Base-by-base conservation (phyloP, 2,797 vertebrate genomes). In the Todus mexicanus region DNA sequence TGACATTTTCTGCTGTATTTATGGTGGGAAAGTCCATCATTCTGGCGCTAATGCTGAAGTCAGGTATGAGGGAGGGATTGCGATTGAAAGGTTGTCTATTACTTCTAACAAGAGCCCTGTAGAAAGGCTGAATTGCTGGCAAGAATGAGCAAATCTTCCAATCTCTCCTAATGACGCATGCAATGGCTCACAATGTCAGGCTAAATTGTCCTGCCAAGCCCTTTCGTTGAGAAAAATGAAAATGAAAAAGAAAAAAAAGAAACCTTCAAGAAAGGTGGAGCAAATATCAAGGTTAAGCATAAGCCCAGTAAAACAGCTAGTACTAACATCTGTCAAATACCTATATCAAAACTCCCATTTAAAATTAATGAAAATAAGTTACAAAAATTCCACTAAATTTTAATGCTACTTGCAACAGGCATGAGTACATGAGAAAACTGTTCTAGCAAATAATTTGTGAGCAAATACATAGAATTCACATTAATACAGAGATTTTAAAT, bases 141-240 rank as follows among this genome's bases (percentile, higher is more conserved):
- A 78, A 86, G 88, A 90, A 95, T 3, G 21, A 93, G 78, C 53
- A 42, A 63, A 59, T 60, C 78, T 93, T 84, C 84, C 48, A 50
- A 26, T 76, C 78, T 84, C 60, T 75, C 85, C 63, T 94, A 83
- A 90, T 72, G 92, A 78, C 89, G 92, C 94, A 12, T 2, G 0
- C 65, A 93, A 91, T 92, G 53, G 37, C 79, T 93, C 88, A 75
- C 61, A 94, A 54, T 57, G 51, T 82, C 93, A 92, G 83, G 59
- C n/a, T 90, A 74, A 92, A 96, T 91, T 87, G 77, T 81, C 66
- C 65, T 91, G 91, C 85, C 94, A 97, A 97, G 89, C 80, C 69
- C 69, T 81, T 96, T 93, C 16, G 37, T 87, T 93, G 61, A 68
- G 53, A 77, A 94, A 91, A 89, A 82, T 53, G 43, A 84, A 71